Conservation (phyloP, 2,888 invertebrate genomes). For the Dicroscelio sp. region DNA sequence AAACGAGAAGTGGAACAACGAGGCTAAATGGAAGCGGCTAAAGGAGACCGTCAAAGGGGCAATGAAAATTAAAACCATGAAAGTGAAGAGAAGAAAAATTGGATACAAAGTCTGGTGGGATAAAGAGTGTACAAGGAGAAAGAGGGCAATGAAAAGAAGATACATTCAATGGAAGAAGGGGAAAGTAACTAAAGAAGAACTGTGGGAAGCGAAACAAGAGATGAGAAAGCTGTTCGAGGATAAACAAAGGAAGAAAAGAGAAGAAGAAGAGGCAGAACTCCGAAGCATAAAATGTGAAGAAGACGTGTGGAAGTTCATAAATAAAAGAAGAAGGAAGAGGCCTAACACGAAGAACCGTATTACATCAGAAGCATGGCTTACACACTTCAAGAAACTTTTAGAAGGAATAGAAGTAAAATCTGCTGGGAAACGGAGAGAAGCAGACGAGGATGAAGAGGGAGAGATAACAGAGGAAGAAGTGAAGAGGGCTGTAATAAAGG, state of each 20-base stretch:
- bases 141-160: background rate
- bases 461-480: slow-evolving; percentile 1
- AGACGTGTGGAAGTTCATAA: slow-evolving; percentile 29
- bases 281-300: background rate
- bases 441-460: background rate
- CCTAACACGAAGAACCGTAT: slow-evolving; percentile 29
- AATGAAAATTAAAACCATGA: no score
- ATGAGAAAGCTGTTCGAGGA: background rate
- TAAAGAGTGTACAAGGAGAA: background rate
- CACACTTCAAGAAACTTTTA: slow-evolving; percentile 48
- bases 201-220: background rate
- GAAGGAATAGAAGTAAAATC: no score
- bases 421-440: no score
- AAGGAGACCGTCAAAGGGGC: no score
- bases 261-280: slow-evolving; percentile 18
- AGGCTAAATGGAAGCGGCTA: no score
- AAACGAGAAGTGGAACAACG: no score
- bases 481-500: background rate
- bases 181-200: background rate
- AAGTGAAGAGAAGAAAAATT: background rate
- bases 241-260: background rate
- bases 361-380: slow-evolving; percentile 54
- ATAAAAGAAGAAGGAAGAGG: slow-evolving; percentile 47
- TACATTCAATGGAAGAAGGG: background rate
- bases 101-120: slow-evolving; percentile 15